Evolutionary conservation across 2,113 vertebrate species (phyloP).

Genomic region (Apodemus speciosus): DNA sequence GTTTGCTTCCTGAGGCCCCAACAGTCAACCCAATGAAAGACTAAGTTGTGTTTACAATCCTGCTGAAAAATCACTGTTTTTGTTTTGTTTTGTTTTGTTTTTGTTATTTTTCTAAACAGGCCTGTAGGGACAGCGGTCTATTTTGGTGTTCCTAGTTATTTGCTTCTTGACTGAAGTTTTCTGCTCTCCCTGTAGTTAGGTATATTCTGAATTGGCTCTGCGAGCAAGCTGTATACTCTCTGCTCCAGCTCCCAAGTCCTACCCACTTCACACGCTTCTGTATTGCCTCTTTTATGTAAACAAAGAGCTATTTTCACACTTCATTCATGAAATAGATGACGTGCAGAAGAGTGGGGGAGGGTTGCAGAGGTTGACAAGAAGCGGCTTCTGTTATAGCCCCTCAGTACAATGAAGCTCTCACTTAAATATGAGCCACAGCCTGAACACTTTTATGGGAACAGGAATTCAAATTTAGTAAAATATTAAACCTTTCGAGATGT

Average conservation of each 20-base stretch:
- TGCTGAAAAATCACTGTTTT: not conserved
- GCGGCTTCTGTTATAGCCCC: not conserved
- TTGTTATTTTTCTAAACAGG: not conserved
- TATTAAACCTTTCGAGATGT: not conserved
- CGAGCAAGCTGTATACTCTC: not conserved
- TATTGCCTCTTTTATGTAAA: slow-evolving; percentile 58
- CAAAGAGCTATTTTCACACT: slow-evolving; percentile 62
- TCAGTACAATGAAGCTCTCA: not conserved
- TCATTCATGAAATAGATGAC: slow-evolving; percentile 56
- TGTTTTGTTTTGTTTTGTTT: not conserved
- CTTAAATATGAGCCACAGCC: not conserved
- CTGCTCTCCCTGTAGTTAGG: not conserved
- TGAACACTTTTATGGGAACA: not conserved
- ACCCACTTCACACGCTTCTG: slow-evolving; percentile 5
- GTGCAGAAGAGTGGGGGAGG: not conserved
- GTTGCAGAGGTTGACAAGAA: not conserved
- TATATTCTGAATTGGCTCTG: slow-evolving; percentile 55
- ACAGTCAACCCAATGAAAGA: not conserved
- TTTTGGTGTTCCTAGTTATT: not conserved
- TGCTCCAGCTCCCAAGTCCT: slow-evolving; percentile 9
- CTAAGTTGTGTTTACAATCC: not conserved
- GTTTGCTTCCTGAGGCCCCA: not conserved
- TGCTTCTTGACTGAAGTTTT: not conserved
- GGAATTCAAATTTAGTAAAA: not conserved
- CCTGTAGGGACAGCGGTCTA: not conserved